Percentiles rank a stretch among this genome's conserved stretches.
These are phyloP conservation scores for Taenaris catops DNA, from an alignment of 2,888 invertebrate species.

Conservation along the genomic window DNA sequence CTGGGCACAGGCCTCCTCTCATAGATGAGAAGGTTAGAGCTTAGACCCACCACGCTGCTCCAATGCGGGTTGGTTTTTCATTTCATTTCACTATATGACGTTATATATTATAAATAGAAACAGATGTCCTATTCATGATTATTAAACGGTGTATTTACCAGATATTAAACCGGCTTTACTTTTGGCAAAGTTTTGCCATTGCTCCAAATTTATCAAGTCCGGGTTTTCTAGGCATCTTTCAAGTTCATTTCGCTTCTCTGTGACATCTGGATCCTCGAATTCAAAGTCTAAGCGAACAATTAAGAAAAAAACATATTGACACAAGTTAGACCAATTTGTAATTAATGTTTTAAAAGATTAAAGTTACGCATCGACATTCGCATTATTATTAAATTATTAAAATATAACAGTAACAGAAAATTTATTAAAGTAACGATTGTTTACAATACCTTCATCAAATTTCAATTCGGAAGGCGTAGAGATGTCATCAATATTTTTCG, in stretches of 20 bases:
- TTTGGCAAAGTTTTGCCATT: conserved; percentile 81
- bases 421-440: conserved; percentile 32
- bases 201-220: conserved; percentile 62
- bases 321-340: background rate
- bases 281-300: conserved; percentile 67
- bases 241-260: conserved; percentile 80
- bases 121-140: conserved; percentile 3
- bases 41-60: too few species aligned
- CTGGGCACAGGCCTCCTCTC: too few species aligned
- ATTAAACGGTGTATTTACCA: conserved; percentile 52
- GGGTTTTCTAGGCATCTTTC: conserved; percentile 75
- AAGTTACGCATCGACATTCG: conserved; percentile 2
- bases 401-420: conserved; percentile 2
- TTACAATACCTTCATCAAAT: conserved; percentile 84
- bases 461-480: conserved; percentile 82
- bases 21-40: too few species aligned
- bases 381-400: background rate
- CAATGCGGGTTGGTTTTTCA: too few species aligned
- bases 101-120: conserved; percentile 5
- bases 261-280: conserved; percentile 80
- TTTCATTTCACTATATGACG: conserved; percentile 6
- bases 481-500: conserved; percentile 76
- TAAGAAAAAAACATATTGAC: conserved; percentile 12
- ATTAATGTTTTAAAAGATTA: background rate
- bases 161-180: conserved; percentile 84